Percentiles rank a stretch among this genome's conserved stretches.
phyloP scores from a whole-genome alignment of 1,140 invertebrate species.

The Hesperophylax magnus region DNA sequence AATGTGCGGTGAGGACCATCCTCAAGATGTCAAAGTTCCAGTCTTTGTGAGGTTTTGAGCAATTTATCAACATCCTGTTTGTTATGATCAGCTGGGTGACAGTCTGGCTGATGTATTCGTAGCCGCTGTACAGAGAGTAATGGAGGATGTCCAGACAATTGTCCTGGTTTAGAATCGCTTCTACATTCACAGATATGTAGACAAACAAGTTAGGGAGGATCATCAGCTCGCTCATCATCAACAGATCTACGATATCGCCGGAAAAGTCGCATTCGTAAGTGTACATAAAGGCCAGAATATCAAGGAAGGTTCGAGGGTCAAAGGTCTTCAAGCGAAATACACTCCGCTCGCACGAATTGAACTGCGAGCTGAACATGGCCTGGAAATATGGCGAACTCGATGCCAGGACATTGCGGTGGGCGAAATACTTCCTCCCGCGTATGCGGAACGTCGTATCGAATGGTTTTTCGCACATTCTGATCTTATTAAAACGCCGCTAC shows the following conservation, averaged over 20 bases:
- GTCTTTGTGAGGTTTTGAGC: not conserved
- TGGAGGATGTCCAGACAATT: conserved; percentile 8
- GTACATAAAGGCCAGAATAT: conserved; percentile 3
- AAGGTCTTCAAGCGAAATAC: not conserved
- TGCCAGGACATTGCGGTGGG: not conserved
- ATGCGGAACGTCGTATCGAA: not conserved
- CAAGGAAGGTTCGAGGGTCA: not conserved
- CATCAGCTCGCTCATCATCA: not conserved
- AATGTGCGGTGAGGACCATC: not conserved
- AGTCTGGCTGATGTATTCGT: not conserved
- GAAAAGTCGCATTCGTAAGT: not conserved
- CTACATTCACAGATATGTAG: not conserved
- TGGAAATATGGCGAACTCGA: not conserved
- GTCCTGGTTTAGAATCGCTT: not conserved
- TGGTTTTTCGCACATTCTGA: no score
- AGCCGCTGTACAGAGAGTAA: not conserved
- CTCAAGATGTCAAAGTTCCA: conserved; percentile 2
- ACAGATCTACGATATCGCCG: not conserved
- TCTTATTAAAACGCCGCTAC: no score
- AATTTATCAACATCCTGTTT: not conserved
- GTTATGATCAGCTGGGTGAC: not conserved
- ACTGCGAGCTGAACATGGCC: conserved; percentile 2
- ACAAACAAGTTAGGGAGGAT: not conserved
- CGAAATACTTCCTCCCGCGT: not conserved
- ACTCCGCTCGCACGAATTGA: not conserved